These are phyloP conservation scores for Channallabes apus DNA, from an alignment of 2,797 vertebrate genomes.

Conservation along the genomic window DNA sequence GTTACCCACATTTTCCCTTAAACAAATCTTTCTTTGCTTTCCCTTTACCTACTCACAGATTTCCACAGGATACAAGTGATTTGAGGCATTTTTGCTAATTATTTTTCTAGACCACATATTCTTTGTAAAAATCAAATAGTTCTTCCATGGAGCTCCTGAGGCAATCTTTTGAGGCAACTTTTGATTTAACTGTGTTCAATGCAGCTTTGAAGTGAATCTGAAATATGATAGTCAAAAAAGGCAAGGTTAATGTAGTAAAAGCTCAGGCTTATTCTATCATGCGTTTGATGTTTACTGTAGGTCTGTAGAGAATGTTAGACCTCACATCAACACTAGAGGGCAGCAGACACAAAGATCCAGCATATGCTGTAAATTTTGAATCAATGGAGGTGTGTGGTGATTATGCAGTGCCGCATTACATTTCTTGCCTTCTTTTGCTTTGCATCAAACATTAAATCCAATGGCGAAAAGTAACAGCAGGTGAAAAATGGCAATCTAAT, in stretches of 20 bases:
- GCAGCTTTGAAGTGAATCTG: neutral
- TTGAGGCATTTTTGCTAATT: neutral
- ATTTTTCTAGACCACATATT: neutral
- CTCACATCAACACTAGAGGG: constrained; percentile 30
- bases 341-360: constrained; percentile 22
- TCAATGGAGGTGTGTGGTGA: neutral
- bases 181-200: neutral
- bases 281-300: neutral
- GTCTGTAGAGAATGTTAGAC: neutral
- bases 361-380: neutral
- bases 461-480: neutral
- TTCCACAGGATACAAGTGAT: neutral
- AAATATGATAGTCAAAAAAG: neutral
- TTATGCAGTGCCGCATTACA: neutral
- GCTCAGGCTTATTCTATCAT: neutral
- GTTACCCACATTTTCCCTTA: neutral
- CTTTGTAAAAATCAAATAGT: neutral
- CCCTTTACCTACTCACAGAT: no score
- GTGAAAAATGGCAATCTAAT: neutral
- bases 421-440: neutral
- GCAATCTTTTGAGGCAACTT: neutral
- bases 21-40: neutral
- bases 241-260: neutral
- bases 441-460: neutral
- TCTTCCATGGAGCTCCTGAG: neutral